phyloP scores from a whole-genome alignment of 2,797 vertebrate genomes.

The Neosalanx taihuensis region DNA sequence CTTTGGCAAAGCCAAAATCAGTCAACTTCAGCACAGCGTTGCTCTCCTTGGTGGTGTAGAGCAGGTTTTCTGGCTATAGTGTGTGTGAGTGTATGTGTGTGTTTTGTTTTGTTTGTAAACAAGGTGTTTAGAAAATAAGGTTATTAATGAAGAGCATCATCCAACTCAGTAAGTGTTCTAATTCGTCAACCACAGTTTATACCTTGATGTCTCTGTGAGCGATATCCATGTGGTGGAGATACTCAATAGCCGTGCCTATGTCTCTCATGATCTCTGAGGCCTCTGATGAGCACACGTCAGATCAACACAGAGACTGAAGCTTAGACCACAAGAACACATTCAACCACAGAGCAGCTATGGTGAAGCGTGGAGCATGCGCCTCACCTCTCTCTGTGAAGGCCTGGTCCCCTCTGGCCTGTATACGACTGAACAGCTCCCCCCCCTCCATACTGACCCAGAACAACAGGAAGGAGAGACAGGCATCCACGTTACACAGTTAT shows the following conservation, averaged over 20 bases:
- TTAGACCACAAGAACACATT: not conserved
- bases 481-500: slow-evolving; percentile 42
- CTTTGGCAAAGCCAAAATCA: slow-evolving; percentile 98
- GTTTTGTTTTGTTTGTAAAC: not conserved
- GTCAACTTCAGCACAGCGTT: slow-evolving; percentile 89
- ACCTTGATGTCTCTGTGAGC: slow-evolving; percentile 98
- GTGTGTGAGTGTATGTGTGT: slow-evolving; percentile 14
- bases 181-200: too few species aligned
- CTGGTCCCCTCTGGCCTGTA: slow-evolving; percentile 95
- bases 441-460: slow-evolving; percentile 87
- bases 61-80: slow-evolving; percentile 93
- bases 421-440: slow-evolving; percentile 93
- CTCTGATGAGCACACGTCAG: slow-evolving; percentile 69
- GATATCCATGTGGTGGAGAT: slow-evolving; percentile 88
- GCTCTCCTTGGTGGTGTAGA: slow-evolving; percentile 85
- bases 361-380: slow-evolving; percentile 9
- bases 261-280: slow-evolving; percentile 94
- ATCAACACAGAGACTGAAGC: not conserved
- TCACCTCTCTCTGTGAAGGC: slow-evolving; percentile 97
- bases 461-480: slow-evolving; percentile 38
- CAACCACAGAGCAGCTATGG: not conserved
- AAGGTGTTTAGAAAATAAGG: too few species aligned
- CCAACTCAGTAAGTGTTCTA: too few species aligned
- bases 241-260: slow-evolving; percentile 92
- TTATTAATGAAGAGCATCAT: too few species aligned